These are phyloP conservation scores for Hippasteria phrygiana DNA, from an alignment of 53 echinoderm and acorn worm species.

Conservation along the genomic window DNA sequence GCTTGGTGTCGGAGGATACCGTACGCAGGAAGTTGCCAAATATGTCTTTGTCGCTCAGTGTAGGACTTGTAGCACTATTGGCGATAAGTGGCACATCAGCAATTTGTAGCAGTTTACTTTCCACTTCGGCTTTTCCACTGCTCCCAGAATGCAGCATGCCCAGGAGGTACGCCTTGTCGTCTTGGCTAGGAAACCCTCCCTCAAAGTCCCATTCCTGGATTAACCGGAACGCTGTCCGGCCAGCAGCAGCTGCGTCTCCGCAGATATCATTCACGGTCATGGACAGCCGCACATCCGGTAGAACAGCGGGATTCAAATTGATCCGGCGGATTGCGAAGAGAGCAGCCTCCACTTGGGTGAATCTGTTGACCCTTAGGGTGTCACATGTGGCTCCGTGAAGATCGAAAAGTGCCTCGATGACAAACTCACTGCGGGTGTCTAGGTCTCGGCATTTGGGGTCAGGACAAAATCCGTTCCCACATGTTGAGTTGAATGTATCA, in stretches of 20 bases:
- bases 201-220: slow-evolving; percentile 9
- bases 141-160: slow-evolving; percentile 46
- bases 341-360: slow-evolving; percentile 77
- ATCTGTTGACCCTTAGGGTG: slow-evolving; percentile 45
- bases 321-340: slow-evolving; percentile 74
- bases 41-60: slow-evolving; percentile 59
- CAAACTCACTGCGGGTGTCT: neutral
- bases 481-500: neutral
- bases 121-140: slow-evolving; percentile 28
- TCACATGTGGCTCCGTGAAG: neutral
- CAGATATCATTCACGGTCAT: slow-evolving; percentile 82
- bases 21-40: slow-evolving; percentile 65
- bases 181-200: slow-evolving; percentile 17
- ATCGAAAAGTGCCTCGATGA: slow-evolving; percentile 43
- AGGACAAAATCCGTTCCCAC: neutral
- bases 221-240: neutral
- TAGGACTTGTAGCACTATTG: slow-evolving; percentile 51
- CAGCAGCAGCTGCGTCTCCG: slow-evolving; percentile 51
- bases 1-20: slow-evolving; percentile 60
- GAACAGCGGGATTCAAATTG: slow-evolving; percentile 55
- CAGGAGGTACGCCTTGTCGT: neutral
- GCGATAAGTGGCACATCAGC: slow-evolving; percentile 58
- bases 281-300: slow-evolving; percentile 70
- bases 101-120: slow-evolving; percentile 6
- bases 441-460: neutral